Percentiles rank a stretch among this genome's conserved stretches.
Evolutionary conservation across 64 coral and sea anemone species (phyloP).

Genomic region (Orbicella faveolata): DNA sequence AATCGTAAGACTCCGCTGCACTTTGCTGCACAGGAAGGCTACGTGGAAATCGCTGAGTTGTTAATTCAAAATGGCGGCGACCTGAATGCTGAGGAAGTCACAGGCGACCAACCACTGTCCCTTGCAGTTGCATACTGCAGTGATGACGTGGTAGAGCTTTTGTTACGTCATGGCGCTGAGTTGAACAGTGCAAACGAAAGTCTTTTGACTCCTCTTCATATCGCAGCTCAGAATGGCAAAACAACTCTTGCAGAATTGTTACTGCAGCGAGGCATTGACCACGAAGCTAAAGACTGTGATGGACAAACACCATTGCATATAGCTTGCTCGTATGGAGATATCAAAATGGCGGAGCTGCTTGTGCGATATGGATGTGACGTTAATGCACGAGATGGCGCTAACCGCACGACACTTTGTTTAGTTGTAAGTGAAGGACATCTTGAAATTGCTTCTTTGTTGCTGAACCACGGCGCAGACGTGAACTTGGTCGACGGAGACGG

Average conservation of each 20-base stretch:
- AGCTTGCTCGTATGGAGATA: constrained; percentile 62
- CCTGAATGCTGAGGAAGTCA: constrained; percentile 59
- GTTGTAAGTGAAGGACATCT: constrained; percentile 49
- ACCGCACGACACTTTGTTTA: constrained; percentile 61
- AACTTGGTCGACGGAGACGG: constrained; percentile 54
- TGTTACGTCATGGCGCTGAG: constrained; percentile 55
- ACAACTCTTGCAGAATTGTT: constrained; percentile 59
- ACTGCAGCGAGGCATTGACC: constrained; percentile 41
- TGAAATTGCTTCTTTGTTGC: constrained; percentile 40
- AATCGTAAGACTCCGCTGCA: constrained; percentile 66
- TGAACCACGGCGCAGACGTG: constrained; percentile 45
- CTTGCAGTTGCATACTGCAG: constrained; percentile 82
- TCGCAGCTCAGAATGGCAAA: constrained; percentile 76
- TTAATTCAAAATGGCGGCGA: constrained; percentile 63
- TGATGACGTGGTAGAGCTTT: constrained; percentile 67
- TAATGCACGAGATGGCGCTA: constrained; percentile 53
- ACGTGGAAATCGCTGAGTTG: constrained; percentile 54
- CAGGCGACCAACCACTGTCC: constrained; percentile 73
- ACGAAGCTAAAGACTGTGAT: constrained; percentile 68
- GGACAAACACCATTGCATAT: constrained; percentile 82
- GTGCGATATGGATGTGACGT: constrained; percentile 58
- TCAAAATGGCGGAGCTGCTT: constrained; percentile 56
- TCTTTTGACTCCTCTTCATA: constrained; percentile 70
- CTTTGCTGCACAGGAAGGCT: constrained; percentile 79
- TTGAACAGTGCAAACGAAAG: constrained; percentile 65